phyloP scores from a whole-genome alignment of 1,140 invertebrate species.

The Drosophila parabipectinata region DNA sequence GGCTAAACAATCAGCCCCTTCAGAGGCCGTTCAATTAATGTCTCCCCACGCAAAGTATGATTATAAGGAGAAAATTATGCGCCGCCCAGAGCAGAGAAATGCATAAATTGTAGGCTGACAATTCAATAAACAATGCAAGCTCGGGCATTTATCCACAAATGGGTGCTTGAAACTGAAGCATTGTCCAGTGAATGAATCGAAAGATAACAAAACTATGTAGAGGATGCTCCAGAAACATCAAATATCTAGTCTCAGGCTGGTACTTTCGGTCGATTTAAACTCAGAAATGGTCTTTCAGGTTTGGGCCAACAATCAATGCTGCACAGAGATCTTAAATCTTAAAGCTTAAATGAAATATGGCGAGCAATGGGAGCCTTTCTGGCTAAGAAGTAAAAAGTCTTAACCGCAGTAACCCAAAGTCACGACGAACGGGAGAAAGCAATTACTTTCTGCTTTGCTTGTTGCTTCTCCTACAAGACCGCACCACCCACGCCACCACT shows the following conservation, averaged over 20 bases:
- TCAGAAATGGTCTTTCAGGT: too few relatives aligned
- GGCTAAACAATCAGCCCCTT: slow-evolving; percentile 30
- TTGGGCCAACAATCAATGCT: too few relatives aligned
- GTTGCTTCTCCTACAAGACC: slow-evolving; percentile 54
- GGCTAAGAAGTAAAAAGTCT: slow-evolving; percentile 27
- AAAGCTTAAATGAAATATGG: slow-evolving; percentile 58
- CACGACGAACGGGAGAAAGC: slow-evolving; percentile 67
- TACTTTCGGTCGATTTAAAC: too few relatives aligned
- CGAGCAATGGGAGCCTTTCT: slow-evolving; percentile 43
- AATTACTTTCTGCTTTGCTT: slow-evolving; percentile 75
- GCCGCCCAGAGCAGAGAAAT: neutral
- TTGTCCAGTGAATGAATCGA: slow-evolving; percentile 32
- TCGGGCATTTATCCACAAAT: slow-evolving; percentile 40
- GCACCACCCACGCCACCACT: too few relatives aligned
- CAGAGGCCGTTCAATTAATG: slow-evolving; percentile 26
- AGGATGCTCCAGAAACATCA: slow-evolving; percentile 15
- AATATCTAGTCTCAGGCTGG: neutral
- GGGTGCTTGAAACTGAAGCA: slow-evolving; percentile 47
- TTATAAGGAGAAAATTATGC: slow-evolving; percentile 4
- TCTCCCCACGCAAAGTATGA: slow-evolving; percentile 12
- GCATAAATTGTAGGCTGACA: slow-evolving; percentile 72
- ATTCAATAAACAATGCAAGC: slow-evolving; percentile 66
- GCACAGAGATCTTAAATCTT: neutral
- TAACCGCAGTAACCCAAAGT: slow-evolving; percentile 46
- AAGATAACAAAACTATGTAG: slow-evolving; percentile 8